Conservation (phyloP, 2,797 vertebrate species). For the Melopsittacus undulatus region DNA sequence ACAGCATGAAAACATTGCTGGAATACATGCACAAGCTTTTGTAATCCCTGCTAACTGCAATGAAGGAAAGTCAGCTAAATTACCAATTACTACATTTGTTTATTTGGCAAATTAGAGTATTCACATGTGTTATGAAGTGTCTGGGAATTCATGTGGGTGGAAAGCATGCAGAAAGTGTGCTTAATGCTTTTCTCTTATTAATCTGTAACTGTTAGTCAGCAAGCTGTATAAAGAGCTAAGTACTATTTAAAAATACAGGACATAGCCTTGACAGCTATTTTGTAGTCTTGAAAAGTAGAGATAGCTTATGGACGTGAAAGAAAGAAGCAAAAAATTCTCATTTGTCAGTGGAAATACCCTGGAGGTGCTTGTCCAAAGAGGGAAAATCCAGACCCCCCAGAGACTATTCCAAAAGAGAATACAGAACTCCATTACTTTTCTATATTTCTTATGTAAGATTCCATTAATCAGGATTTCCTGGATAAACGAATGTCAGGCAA, state of each 20-base stretch:
- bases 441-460: background rate
- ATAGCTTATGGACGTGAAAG: background rate
- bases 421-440: background rate
- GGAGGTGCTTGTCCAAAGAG: background rate
- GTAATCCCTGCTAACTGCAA: background rate
- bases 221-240: background rate
- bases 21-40: background rate
- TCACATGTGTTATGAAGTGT: background rate
- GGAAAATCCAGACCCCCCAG: background rate
- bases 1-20: fast-evolving
- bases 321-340: background rate
- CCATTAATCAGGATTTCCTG: conserved; percentile 21
- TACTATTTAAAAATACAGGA: background rate
- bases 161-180: background rate
- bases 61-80: background rate
- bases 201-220: background rate
- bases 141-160: background rate
- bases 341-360: background rate
- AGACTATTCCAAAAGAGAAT: background rate
- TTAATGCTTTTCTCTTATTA: background rate
- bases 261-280: background rate
- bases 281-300: background rate
- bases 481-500: conserved; percentile 16
- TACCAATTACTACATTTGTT: background rate
- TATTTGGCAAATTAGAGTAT: background rate